Evolutionary conservation across 2,797 vertebrate genomes (phyloP).

Genomic region (Labroides dimidiatus): DNA sequence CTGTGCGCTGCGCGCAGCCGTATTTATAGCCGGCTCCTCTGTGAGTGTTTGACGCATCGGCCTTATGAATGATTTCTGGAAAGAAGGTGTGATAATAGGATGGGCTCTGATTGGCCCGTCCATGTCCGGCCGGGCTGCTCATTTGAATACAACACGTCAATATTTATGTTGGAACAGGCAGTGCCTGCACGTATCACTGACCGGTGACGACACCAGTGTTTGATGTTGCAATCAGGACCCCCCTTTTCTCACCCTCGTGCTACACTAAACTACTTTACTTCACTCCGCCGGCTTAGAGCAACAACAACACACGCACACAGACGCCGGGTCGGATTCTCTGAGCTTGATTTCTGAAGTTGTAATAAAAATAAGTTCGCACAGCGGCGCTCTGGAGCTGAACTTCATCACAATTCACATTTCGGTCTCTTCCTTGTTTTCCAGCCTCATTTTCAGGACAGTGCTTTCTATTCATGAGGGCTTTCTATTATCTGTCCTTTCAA

Average conservation of each 20-base stretch:
- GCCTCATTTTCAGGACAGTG: constrained; percentile 35
- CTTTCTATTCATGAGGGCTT: constrained; percentile 47
- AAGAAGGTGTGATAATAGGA: constrained; percentile 85
- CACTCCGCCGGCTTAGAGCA: not conserved
- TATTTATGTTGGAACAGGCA: constrained; percentile 81
- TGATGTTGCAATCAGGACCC: constrained; percentile 71
- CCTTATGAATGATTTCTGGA: constrained; percentile 87
- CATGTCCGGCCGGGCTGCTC: constrained; percentile 70
- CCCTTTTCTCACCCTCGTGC: constrained; percentile 53
- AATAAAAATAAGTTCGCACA: constrained; percentile 12
- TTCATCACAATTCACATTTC: constrained; percentile 6
- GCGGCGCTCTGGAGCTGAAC: not conserved
- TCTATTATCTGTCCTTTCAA: constrained; percentile 36
- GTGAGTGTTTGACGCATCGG: constrained; percentile 85
- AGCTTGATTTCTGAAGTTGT: constrained; percentile 7
- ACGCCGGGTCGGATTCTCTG: not conserved
- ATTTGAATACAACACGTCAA: constrained; percentile 83
- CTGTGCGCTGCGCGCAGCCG: constrained; percentile 73
- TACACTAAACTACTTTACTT: constrained; percentile 27
- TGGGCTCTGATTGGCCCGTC: constrained; percentile 79
- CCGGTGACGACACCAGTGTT: constrained; percentile 73
- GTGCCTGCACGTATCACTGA: constrained; percentile 55
- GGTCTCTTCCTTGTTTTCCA: constrained; percentile 20
- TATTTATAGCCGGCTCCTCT: constrained; percentile 83
- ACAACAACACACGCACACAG: not conserved